phyloP scores from a whole-genome alignment of 1,140 invertebrate genomes.

The Drosophila elegans region DNA sequence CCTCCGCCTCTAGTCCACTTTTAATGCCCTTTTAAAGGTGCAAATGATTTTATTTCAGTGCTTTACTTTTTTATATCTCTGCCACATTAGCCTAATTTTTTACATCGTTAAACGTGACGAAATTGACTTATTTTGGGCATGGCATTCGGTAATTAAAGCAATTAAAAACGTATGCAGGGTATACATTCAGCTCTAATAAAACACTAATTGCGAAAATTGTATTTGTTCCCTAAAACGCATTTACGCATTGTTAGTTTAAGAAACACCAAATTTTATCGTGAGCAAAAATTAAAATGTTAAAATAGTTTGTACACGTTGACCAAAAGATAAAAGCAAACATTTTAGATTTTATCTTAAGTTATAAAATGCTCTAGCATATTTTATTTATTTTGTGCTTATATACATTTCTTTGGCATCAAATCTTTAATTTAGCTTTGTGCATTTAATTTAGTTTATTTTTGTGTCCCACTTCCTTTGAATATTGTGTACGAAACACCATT shows the following conservation, averaged over 20 bases:
- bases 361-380: no score
- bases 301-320: not conserved
- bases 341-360: no score
- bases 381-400: no score
- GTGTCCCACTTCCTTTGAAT: not conserved
- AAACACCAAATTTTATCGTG: no score
- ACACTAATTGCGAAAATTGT: not conserved
- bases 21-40: constrained; percentile 73
- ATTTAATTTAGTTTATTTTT: constrained; percentile 8
- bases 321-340: no score
- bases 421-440: not conserved
- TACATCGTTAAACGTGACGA: constrained; percentile 27
- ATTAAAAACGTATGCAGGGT: constrained; percentile 17
- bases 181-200: not conserved
- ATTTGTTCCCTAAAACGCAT: no score
- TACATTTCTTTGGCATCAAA: no score
- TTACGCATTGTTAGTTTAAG: no score
- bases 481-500: constrained; percentile 12
- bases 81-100: constrained; percentile 30
- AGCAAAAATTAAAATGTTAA: no score
- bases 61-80: constrained; percentile 15
- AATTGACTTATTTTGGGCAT: not conserved
- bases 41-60: constrained; percentile 58
- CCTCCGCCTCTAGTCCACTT: constrained; percentile 7
- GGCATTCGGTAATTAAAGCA: constrained; percentile 31